Evolutionary conservation across 2,888 invertebrate genomes (phyloP), one percentile per base, ranked within the genome.

Genomic region (Dynastes hyllus): DNA sequence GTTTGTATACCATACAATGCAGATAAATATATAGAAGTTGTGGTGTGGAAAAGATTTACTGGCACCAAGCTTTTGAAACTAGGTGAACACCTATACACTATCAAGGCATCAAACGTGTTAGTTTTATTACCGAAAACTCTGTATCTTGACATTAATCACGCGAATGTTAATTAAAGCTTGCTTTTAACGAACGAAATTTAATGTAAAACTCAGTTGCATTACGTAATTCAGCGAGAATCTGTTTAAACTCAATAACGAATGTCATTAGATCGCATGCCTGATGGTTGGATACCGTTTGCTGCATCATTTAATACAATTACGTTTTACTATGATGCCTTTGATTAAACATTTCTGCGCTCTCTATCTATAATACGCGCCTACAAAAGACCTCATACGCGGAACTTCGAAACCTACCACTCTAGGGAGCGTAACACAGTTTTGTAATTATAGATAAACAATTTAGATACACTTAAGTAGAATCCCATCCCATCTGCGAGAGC

Each of bases 141-240:
- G 8, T 45, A 8, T 2, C 2, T 45, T 11, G 45, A 45, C 45
- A 45, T 45, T 45, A 45, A 1, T 45, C 45, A 45, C 45, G 11
- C 2, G 8, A 45, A 1, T 8, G 45, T 45, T 45, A 45, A 45
- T 45, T 45, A 45, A 45, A 45, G 45, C 2, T 45, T 45, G 45
- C 45, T 45, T 83, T 82, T 84, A 84, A 85, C 81, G 83, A 84
- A 82, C 69, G 82, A 81, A 84, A 84, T 85, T 67, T 67, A 67
- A 67, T 67, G 22, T 45, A 6, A 22, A 67, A 16, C 40, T 13
- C 66, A 45, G 22, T 16, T 67, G 40, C 45, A 67, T 16, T 40
- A 67, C 45, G 16, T 67, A 45, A 40, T 67, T 67, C 11, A 45
- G 40, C n/a, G 2, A 16, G 22, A 67, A 67, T 67, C 50, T 67